Conservation (phyloP, 1,140 invertebrate species). For the Planococcus citri region DNA sequence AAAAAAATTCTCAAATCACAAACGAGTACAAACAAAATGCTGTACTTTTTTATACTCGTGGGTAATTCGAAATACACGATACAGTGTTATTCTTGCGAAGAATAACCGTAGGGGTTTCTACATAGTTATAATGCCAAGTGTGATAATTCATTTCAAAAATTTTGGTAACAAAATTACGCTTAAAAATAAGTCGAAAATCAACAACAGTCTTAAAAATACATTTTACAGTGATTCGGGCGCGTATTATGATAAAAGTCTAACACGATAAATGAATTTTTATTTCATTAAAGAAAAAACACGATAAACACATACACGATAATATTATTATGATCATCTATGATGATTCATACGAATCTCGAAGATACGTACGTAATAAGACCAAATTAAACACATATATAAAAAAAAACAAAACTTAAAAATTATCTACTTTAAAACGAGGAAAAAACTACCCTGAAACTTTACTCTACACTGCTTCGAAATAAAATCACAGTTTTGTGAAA, state of each 20-base stretch:
- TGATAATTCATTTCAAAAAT: neutral
- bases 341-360: neutral
- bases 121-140: neutral
- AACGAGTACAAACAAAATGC: too few relatives aligned
- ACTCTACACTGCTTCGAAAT: neutral
- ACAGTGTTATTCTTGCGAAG: too few relatives aligned
- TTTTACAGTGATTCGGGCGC: neutral
- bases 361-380: neutral
- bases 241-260: too few relatives aligned
- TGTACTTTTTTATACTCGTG: too few relatives aligned
- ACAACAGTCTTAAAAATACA: conserved; percentile 1
- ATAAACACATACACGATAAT: too few relatives aligned
- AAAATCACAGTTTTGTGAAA: neutral
- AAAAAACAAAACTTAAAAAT: neutral
- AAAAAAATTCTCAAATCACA: too few relatives aligned
- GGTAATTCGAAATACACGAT: too few relatives aligned
- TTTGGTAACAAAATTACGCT: neutral
- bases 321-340: neutral
- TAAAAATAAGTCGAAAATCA: neutral
- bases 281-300: too few relatives aligned
- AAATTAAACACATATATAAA: neutral
- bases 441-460: neutral
- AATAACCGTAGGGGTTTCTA: too few relatives aligned
- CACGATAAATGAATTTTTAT: too few relatives aligned
- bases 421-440: neutral